Evolutionary conservation across 2,797 vertebrate species (phyloP).

Genomic region (Epinephelus coioides): DNA sequence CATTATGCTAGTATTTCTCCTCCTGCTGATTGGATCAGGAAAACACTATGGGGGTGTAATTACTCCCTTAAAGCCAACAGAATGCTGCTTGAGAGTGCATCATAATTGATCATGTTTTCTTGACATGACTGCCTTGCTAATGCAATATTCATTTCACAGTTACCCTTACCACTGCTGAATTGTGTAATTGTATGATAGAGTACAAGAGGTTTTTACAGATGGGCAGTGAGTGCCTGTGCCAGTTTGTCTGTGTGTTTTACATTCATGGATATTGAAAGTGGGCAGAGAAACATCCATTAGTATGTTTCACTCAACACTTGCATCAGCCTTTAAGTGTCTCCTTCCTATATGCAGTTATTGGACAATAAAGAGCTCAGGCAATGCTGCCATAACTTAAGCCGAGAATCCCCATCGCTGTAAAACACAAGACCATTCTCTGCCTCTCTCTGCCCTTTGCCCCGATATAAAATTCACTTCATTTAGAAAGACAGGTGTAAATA

Average conservation of each 20-base stretch:
- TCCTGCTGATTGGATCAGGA: slow-evolving; percentile 47
- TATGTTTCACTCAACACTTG: slow-evolving; percentile 4
- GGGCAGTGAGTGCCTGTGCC: slow-evolving; percentile 10
- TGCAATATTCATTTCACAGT: slow-evolving; percentile 55
- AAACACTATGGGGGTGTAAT: slow-evolving; percentile 59
- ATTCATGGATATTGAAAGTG: slow-evolving; percentile 20
- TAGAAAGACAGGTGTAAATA: slow-evolving; percentile 8
- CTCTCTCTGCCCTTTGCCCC: not conserved
- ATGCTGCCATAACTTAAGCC: slow-evolving; percentile 7
- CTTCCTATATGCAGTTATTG: slow-evolving; percentile 27
- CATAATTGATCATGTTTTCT: slow-evolving; percentile 60
- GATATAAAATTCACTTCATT: slow-evolving; percentile 13
- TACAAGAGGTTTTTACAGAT: slow-evolving; percentile 22
- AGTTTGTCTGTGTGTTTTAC: slow-evolving; percentile 15
- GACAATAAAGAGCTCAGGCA: slow-evolving; percentile 25
- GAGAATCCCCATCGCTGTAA: slow-evolving; percentile 28
- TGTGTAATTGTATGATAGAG: slow-evolving; percentile 19
- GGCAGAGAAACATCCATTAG: slow-evolving; percentile 14
- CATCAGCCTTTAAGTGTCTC: slow-evolving; percentile 38
- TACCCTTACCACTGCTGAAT: slow-evolving; percentile 8
- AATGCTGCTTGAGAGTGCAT: slow-evolving; percentile 40
- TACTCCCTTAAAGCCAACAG: slow-evolving; percentile 39
- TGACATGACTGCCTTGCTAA: slow-evolving; percentile 29
- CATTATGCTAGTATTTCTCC: slow-evolving; percentile 56
- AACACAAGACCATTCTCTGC: not conserved